phyloP scores from a whole-genome alignment of 2,888 invertebrate genomes.

The Drosophila picticornis region DNA sequence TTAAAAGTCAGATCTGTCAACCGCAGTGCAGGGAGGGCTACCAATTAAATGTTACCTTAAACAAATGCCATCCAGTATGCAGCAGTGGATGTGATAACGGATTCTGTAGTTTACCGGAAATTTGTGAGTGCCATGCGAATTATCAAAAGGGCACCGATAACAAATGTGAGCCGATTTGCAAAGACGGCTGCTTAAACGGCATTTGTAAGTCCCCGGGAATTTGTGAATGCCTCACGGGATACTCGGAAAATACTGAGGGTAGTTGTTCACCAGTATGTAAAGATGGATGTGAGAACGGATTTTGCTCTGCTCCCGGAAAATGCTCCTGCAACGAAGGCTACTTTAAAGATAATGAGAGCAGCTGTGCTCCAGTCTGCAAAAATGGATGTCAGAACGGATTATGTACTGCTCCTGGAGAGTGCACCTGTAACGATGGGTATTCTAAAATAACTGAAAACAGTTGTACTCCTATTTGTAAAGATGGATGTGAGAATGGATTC shows the following conservation, averaged over 20 bases:
- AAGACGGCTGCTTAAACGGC: constrained; percentile 74
- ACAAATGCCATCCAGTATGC: constrained; percentile 55
- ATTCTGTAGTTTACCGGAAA: constrained; percentile 49
- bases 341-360: not conserved
- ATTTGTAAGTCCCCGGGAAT: constrained; percentile 89
- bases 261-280: not conserved
- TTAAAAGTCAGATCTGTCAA: constrained; percentile 71
- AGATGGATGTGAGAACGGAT: not conserved
- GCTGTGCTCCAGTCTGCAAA: not conserved
- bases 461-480: constrained; percentile 78
- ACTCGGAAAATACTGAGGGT: not conserved
- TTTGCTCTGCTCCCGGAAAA: not conserved
- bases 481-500: constrained; percentile 19
- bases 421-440: constrained; percentile 82
- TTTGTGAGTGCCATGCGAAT: constrained; percentile 46
- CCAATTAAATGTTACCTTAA: constrained; percentile 16
- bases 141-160: constrained; percentile 38
- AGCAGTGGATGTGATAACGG: constrained; percentile 59
- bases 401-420: no score
- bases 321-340: not conserved
- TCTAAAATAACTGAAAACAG: not conserved
- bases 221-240: constrained; percentile 89
- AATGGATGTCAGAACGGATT: no score
- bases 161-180: constrained; percentile 60
- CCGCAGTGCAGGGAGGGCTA: constrained; percentile 64